Percentiles rank a stretch among this genome's conserved stretches.
These are phyloP conservation scores for Cavia porcellus DNA, from an alignment of 2,113 vertebrate genomes.

Conservation along the genomic window DNA sequence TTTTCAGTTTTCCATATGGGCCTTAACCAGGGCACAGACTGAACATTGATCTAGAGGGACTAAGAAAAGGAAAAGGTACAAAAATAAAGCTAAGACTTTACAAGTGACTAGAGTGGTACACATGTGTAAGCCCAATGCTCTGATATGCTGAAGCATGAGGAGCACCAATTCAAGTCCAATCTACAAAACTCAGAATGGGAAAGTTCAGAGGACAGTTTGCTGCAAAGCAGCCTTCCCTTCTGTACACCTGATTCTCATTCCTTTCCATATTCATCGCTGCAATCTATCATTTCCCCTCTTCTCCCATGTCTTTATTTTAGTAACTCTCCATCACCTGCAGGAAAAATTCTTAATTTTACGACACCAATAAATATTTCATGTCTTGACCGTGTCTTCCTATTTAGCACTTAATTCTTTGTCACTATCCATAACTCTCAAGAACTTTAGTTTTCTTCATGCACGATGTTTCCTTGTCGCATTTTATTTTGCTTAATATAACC, in stretches of 20 bases:
- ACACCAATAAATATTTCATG: neutral
- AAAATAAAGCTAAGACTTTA: too few relatives aligned
- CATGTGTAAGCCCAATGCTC: neutral
- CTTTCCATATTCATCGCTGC: neutral
- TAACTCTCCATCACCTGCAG: neutral
- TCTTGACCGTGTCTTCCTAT: neutral
- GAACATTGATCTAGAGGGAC: neutral
- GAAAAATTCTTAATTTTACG: neutral
- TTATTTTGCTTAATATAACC: constrained; percentile 3
- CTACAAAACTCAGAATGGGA: neutral
- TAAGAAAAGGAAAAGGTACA: neutral
- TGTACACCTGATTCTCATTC: neutral
- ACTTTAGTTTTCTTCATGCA: neutral
- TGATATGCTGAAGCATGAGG: neutral
- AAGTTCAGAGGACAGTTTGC: neutral
- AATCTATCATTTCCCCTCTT: neutral
- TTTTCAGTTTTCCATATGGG: neutral
- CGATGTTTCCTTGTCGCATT: neutral
- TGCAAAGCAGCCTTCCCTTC: neutral
- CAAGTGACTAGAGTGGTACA: neutral
- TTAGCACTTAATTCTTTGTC: neutral
- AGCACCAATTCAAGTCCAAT: neutral
- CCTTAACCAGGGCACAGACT: neutral
- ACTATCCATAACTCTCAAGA: neutral
- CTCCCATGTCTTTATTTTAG: neutral